Base-by-base conservation (phyloP, 2,113 vertebrate genomes). In the Hydrochoerus hydrochaeris region DNA sequence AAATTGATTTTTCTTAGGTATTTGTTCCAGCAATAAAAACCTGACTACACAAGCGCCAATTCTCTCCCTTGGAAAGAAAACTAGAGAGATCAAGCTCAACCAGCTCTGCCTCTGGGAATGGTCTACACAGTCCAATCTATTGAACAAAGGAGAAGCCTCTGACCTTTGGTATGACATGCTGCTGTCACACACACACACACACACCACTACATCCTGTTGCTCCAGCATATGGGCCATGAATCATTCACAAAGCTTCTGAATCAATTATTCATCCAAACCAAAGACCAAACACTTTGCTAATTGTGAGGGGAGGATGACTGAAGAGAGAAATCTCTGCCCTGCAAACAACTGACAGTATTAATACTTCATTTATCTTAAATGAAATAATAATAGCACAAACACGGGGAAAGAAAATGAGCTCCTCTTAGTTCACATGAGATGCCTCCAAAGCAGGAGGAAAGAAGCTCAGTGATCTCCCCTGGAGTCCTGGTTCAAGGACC, bases 211-310 rank as follows among this genome's bases (percentile, higher is more conserved):
- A 85, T 91, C 94, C 88, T 91, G 60, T 94, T 38, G 54, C 95
- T 10, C 1, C 95, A 97, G 98, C 99, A 99, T 99, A 99, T 99
- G 99, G 99, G 97, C 98, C 98, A 99, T 99, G 98, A 99, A 99
- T 99, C 98, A 99, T 99, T 99, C 98, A 99, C 97, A 98, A 95
- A 97, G 98, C 97, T 97, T 96, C 97, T 96, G 96, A 98, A 99
- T 99, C 97, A 99, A 99, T 99, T 99, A 99, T 99, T 99, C 98
- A 99, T 99, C 98, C 97, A 96, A 98, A 98, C 90, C 89, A 98
- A 99, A 99, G 98, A 99, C 99, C 98, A 98, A 99, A 99, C 98
- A 98, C 97, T 99, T 98, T 97, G 98, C 98, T 98, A 91, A 86
- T 85, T 69, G 82, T 91, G 71, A 52, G 62, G 28, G 4, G 91